Conservation (phyloP, 2,888 invertebrate species). For the Rhamphomyia laevipes region DNA sequence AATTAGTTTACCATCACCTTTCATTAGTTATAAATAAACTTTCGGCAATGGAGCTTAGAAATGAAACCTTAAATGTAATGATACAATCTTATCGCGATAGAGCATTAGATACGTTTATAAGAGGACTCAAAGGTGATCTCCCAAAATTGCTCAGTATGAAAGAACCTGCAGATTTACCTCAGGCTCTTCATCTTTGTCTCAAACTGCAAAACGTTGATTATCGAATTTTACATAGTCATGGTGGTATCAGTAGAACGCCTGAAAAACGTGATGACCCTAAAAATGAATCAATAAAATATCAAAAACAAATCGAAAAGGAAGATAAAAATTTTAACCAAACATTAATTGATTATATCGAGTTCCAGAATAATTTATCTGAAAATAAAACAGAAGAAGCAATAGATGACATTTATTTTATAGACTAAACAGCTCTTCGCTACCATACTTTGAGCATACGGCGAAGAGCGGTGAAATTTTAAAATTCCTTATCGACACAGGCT, state of each 20-base stretch:
- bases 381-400: not conserved
- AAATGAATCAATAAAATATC: not conserved
- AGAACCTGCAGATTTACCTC: constrained; percentile 15
- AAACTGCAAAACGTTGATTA: constrained; percentile 9
- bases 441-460: constrained; percentile 6
- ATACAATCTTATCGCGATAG: constrained; percentile 6
- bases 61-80: constrained; percentile 3
- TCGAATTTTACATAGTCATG: not conserved
- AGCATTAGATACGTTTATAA: constrained; percentile 11
- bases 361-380: not conserved
- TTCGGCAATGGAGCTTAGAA: constrained; percentile 5
- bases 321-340: not conserved
- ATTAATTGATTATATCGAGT: not conserved
- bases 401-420: constrained; percentile 9
- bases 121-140: constrained; percentile 11
- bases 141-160: constrained; percentile 13
- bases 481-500: constrained; percentile 8
- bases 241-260: not conserved
- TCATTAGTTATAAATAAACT: constrained; percentile 12
- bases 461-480: constrained; percentile 7
- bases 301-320: not conserved
- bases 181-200: constrained; percentile 13
- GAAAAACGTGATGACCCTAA: not conserved
- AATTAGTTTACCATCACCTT: constrained; percentile 14
- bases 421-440: constrained; percentile 7